Percentiles rank a stretch among this genome's conserved stretches.
phyloP scores from a whole-genome alignment of 1,140 invertebrate species.

The Panulirus ornatus region DNA sequence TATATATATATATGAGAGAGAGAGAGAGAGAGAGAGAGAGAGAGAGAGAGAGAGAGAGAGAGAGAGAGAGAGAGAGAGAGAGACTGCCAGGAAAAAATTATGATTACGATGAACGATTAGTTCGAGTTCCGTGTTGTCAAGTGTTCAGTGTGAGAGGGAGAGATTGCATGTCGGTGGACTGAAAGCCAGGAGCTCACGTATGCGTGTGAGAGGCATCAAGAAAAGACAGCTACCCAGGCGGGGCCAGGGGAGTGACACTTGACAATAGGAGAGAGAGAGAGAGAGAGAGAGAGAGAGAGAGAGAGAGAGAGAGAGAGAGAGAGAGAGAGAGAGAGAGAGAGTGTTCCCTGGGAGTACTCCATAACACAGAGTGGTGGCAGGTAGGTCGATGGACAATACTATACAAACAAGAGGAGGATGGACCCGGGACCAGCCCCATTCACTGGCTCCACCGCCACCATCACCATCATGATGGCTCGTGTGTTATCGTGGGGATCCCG shows the following conservation, averaged over 20 bases:
- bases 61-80: slow-evolving; percentile 6
- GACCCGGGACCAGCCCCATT: no score
- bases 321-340: slow-evolving; percentile 43
- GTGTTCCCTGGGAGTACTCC: background rate
- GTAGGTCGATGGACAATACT: no score
- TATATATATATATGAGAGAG: background rate
- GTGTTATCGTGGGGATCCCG: no score
- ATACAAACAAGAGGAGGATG: no score
- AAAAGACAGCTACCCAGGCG: background rate
- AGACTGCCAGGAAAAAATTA: background rate
- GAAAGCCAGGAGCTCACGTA: no score
- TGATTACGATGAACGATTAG: background rate
- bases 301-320: slow-evolving; percentile 40
- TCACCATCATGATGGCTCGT: no score
- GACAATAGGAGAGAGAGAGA: background rate
- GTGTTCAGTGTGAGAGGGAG: background rate
- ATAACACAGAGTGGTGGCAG: background rate
- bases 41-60: slow-evolving; percentile 28
- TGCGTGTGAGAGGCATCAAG: no score
- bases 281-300: slow-evolving; percentile 18
- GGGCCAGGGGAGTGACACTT: background rate
- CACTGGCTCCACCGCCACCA: no score
- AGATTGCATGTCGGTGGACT: background rate
- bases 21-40: slow-evolving; percentile 6
- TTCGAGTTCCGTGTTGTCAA: no score